Evolutionary conservation across 2,113 vertebrate genomes (phyloP).

Genomic region (Heliornis fulica): DNA sequence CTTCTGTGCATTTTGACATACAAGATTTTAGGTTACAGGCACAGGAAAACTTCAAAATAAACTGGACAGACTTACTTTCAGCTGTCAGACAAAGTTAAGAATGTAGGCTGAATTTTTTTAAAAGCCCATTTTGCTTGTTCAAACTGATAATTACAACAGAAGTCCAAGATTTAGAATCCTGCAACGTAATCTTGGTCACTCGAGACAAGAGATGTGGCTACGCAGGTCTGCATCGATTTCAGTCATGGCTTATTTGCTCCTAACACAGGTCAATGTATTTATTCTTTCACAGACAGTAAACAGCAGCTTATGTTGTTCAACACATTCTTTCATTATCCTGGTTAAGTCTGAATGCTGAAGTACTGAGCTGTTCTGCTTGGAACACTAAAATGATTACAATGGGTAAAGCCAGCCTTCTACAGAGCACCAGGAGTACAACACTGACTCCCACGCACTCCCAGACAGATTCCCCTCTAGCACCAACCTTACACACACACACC

Average conservation of each 20-base stretch:
- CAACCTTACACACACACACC: no score
- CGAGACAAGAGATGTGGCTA: background rate
- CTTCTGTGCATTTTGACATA: background rate
- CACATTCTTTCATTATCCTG: background rate
- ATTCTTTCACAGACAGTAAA: background rate
- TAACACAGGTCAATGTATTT: background rate
- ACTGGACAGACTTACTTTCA: background rate
- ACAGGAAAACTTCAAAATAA: background rate
- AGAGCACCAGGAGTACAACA: rapidly evolving
- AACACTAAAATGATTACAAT: rapidly evolving
- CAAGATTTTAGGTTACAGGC: background rate
- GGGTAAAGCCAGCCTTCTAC: rapidly evolving
- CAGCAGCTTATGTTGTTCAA: background rate
- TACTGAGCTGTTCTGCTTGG: rapidly evolving
- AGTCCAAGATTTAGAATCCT: background rate
- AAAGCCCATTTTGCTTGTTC: background rate
- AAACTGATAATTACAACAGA: background rate
- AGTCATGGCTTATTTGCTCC: background rate
- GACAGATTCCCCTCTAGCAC: no score
- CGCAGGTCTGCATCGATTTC: background rate
- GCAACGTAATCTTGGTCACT: background rate
- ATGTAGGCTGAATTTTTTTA: background rate
- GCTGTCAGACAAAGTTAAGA: background rate
- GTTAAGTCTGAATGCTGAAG: background rate
- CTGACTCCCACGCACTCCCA: background rate